Evolutionary conservation across 2,113 vertebrate species (phyloP), one percentile per base, ranked within the genome.

Genomic region (Dermatemys mawii): DNA sequence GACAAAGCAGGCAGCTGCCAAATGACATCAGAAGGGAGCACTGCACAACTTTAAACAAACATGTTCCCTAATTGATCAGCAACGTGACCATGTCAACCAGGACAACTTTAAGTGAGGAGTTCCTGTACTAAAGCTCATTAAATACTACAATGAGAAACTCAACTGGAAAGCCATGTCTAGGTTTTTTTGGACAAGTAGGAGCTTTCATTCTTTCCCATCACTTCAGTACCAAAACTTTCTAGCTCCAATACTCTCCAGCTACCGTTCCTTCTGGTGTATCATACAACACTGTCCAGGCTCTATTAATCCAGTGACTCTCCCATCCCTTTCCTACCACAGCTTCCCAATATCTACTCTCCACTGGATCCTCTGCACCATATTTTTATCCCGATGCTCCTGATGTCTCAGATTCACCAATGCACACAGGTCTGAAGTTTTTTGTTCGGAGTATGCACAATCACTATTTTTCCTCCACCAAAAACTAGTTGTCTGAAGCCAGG

Each of bases 81-180:
- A n/a, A n/a, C n/a, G n/a, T n/a, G n/a, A n/a, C n/a, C n/a, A n/a
- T n/a, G n/a, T n/a, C n/a, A n/a, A n/a, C n/a, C n/a, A n/a, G n/a
- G n/a, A n/a, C n/a, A n/a, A n/a, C n/a, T n/a, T n/a, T n/a, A n/a
- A n/a, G n/a, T n/a, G n/a, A n/a, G n/a, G n/a, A n/a, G n/a, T n/a
- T n/a, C n/a, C n/a, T n/a, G n/a, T n/a, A 35, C 60, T 63, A 35
- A 32, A 60, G 57, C 29, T 32, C 32, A 27, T 35, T 27, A 60
- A 60, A 32, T 14, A 14, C 5, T 27, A 73, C 35, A 83, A 29
- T 0, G 1, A 88, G 17, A 96, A 93, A 80, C 17, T 5, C 13
- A 89, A 91, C 19, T 14, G n/a, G 49, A 80, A 90, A 89, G 22
- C 4, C 26, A 87, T 70, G 55, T 79, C 60, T 35, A 53, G 51